These are phyloP conservation scores for Stigmatopora nigra DNA, from an alignment of 2,113 vertebrate species.

Conservation along the genomic window DNA sequence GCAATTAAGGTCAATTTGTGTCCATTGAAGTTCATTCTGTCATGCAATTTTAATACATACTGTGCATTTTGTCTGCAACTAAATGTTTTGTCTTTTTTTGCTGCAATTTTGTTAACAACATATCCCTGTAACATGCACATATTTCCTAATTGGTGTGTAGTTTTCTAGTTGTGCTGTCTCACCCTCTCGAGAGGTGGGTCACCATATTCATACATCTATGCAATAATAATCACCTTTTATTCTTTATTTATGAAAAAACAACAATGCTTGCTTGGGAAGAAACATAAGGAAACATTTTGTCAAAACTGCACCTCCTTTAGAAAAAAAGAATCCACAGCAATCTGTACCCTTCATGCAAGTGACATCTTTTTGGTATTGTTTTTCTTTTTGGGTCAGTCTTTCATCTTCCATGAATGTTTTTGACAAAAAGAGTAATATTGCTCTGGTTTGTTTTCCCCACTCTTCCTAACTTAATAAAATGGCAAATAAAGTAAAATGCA, in stretches of 20 bases:
- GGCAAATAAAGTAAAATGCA: background rate
- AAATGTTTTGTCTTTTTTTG: background rate
- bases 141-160: slow-evolving; percentile 10
- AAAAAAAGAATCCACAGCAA: background rate
- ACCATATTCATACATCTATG: background rate
- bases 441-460: background rate
- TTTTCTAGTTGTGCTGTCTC: background rate
- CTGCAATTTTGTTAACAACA: slow-evolving; percentile 2
- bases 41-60: background rate
- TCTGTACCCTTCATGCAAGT: background rate
- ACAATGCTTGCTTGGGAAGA: background rate
- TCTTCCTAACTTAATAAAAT: background rate
- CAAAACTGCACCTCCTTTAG: slow-evolving; percentile 1
- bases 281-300: background rate
- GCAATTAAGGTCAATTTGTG: slow-evolving; percentile 47
- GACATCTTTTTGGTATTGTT: background rate
- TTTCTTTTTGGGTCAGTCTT: background rate
- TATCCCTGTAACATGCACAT: slow-evolving; percentile 1
- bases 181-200: background rate
- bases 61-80: background rate
- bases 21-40: slow-evolving; percentile 14
- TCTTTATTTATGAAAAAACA: background rate
- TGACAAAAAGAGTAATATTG: too few species aligned
- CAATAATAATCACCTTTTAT: background rate
- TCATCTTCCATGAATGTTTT: background rate